A percentile compares a stretch with the other conserved stretches of the same genome.
phyloP scores from a whole-genome alignment of 1,140 invertebrate species.

The Macrobrachium nipponense region DNA sequence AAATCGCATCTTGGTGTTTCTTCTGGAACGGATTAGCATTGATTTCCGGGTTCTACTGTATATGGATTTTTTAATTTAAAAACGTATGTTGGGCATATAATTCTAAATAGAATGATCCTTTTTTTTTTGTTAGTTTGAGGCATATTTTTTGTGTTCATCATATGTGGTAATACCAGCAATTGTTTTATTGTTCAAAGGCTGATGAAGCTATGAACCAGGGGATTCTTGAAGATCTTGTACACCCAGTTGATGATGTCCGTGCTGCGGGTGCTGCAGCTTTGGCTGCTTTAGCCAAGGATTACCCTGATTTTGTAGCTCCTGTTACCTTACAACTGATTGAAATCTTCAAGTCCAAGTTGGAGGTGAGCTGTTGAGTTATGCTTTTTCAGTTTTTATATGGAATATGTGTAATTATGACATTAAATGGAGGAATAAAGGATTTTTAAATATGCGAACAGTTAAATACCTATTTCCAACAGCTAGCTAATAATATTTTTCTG shows the following conservation, averaged over 20 bases:
- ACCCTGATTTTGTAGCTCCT: slow-evolving; percentile 44
- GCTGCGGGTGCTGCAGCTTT: slow-evolving; percentile 56
- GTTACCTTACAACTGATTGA: slow-evolving; percentile 57
- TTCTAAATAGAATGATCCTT: not conserved
- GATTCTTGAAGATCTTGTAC: slow-evolving; percentile 44
- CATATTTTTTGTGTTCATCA: not conserved
- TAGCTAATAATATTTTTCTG: no score
- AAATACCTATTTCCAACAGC: no score
- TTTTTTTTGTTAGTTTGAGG: not conserved
- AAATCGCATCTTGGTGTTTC: no score
- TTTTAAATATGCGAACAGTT: no score
- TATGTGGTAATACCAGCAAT: not conserved
- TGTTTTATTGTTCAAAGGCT: slow-evolving; percentile 12
- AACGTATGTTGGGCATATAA: no score
- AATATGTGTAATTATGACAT: no score
- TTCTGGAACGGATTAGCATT: no score
- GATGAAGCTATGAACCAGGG: slow-evolving; percentile 56
- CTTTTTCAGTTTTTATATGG: not conserved
- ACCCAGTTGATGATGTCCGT: slow-evolving; percentile 53
- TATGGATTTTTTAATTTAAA: no score
- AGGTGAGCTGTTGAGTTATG: slow-evolving; percentile 31
- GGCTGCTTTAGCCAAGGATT: slow-evolving; percentile 52
- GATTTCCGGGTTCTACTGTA: no score
- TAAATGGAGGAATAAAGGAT: no score
- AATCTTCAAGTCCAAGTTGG: slow-evolving; percentile 58